These are phyloP conservation scores for Catalaphyllia jardinei DNA, from an alignment of 64 coral and sea anemone species.

Conservation along the genomic window DNA sequence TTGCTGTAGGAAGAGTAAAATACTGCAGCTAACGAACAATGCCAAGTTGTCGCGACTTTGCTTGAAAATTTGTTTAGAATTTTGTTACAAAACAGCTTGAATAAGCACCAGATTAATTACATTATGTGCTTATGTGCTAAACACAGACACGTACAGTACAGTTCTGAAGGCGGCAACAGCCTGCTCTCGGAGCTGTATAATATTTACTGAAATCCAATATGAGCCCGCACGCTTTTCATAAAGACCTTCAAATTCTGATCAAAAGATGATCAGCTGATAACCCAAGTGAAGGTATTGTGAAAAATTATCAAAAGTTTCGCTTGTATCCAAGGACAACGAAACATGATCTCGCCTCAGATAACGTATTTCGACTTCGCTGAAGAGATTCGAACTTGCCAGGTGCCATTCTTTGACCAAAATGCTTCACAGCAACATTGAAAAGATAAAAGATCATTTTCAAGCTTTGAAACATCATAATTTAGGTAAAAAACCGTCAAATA, in stretches of 20 bases:
- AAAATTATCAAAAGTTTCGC: neutral
- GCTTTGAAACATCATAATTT: neutral
- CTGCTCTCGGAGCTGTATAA: too few relatives aligned
- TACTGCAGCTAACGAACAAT: too few relatives aligned
- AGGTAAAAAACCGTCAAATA: neutral
- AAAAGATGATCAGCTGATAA: neutral
- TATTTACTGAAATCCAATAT: too few relatives aligned
- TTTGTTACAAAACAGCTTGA: too few relatives aligned
- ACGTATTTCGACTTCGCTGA: neutral
- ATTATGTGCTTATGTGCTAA: too few relatives aligned
- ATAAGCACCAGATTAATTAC: too few relatives aligned
- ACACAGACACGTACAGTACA: too few relatives aligned
- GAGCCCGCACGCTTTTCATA: neutral
- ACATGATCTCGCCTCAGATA: neutral
- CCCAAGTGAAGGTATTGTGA: too few relatives aligned
- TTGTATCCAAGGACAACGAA: conserved; percentile 64
- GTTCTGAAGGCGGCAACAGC: too few relatives aligned
- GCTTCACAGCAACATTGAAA: neutral
- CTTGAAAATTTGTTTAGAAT: too few relatives aligned
- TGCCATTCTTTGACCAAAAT: neutral
- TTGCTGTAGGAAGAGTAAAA: too few relatives aligned
- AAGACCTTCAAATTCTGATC: neutral
- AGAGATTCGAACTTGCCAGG: neutral
- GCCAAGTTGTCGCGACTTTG: too few relatives aligned
- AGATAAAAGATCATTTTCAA: neutral